Conservation (phyloP, 2,888 invertebrate genomes). For the Tiliacea citrago region DNA sequence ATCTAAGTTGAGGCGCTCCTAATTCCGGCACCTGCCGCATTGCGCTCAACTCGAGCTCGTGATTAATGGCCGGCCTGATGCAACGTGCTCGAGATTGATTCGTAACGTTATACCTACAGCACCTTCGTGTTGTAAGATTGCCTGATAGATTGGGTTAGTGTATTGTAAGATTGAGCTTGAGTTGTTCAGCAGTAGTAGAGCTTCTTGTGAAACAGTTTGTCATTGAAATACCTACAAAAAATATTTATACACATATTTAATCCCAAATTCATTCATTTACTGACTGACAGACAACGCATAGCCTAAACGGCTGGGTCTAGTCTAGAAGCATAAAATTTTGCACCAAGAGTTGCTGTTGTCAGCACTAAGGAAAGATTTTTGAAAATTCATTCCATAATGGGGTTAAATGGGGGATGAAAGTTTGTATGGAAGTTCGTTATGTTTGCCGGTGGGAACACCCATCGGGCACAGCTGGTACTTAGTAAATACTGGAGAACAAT, state of each 20-base stretch:
- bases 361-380: too few species aligned
- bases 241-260: too few species aligned
- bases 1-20: constrained; percentile 66
- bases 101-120: constrained; percentile 30
- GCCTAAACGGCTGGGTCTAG: background rate
- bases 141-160: constrained; percentile 44
- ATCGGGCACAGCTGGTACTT: background rate
- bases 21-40: constrained; percentile 45
- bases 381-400: too few species aligned
- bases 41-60: constrained; percentile 38
- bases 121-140: constrained; percentile 29
- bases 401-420: background rate
- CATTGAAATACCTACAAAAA: background rate
- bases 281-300: background rate
- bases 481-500: background rate
- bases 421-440: background rate
- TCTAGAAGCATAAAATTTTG: background rate
- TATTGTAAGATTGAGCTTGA: background rate
- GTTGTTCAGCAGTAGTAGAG: background rate
- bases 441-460: background rate
- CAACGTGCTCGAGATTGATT: constrained; percentile 56
- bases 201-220: too few species aligned
- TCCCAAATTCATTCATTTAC: background rate
- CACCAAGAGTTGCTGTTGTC: background rate
- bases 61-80: constrained; percentile 36